phyloP scores from a whole-genome alignment of 2,888 invertebrate genomes.

The Choristoneura rosaceana region DNA sequence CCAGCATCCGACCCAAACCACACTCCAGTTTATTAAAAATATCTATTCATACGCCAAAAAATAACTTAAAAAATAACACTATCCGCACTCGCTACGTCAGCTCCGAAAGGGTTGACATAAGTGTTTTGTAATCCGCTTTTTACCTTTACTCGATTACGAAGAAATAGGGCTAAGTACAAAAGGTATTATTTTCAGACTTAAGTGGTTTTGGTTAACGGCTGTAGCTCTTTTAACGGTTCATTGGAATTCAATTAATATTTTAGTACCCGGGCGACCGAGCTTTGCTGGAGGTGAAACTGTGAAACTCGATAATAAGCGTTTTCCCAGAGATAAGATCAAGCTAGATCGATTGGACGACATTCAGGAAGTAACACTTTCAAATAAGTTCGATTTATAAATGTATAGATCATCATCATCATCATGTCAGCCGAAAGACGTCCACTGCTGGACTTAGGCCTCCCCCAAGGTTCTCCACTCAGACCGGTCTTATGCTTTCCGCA shows the following conservation, averaged over 20 bases:
- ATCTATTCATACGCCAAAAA: constrained; percentile 43
- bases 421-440: no score
- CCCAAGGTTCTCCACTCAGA: no score
- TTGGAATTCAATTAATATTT: not conserved
- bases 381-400: no score
- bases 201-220: constrained; percentile 31
- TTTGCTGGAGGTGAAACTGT: no score
- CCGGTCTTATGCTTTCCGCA: no score
- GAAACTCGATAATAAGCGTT: no score
- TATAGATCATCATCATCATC: no score
- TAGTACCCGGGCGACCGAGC: no score
- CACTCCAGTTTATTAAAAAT: constrained; percentile 37
- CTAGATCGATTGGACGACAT: no score
- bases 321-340: no score
- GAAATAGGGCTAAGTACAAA: constrained; percentile 27
- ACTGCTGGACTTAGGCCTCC: no score
- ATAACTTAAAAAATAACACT: constrained; percentile 46
- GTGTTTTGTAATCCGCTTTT: constrained; percentile 71
- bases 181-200: constrained; percentile 31
- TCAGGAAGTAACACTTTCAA: no score
- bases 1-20: constrained; percentile 52
- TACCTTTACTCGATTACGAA: constrained; percentile 32
- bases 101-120: constrained; percentile 61
- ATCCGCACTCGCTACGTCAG: constrained; percentile 63
- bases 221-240: not conserved